phyloP scores from a whole-genome alignment of 2,888 invertebrate genomes.

The Eilema griseolum region DNA sequence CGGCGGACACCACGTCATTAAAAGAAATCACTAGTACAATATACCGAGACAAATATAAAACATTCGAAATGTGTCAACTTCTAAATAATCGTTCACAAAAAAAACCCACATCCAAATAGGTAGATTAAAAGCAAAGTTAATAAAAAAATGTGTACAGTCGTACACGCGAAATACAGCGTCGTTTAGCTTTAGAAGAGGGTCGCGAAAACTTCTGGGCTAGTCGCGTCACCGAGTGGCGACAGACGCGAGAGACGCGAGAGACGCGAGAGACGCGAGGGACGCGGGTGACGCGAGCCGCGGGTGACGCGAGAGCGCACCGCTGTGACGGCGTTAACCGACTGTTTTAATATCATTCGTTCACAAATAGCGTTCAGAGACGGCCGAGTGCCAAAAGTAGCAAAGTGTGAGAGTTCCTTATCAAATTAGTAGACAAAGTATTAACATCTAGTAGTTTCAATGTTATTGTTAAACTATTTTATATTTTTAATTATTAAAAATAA shows the following conservation, averaged over 20 bases:
- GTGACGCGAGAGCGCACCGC: not conserved
- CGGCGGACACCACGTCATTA: slow-evolving; percentile 68
- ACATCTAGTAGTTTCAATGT: slow-evolving; percentile 58
- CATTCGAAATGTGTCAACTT: slow-evolving; percentile 63
- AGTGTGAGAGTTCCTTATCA: slow-evolving; percentile 52
- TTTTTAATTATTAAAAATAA: slow-evolving; percentile 58
- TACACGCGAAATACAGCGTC: slow-evolving; percentile 63
- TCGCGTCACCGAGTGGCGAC: slow-evolving; percentile 23
- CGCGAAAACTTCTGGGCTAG: slow-evolving; percentile 64
- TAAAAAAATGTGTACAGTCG: slow-evolving; percentile 64
- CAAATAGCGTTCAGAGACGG: slow-evolving; percentile 68
- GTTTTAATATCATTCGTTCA: slow-evolving; percentile 55
- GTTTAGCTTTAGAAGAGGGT: slow-evolving; percentile 64
- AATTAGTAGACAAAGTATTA: slow-evolving; percentile 59
- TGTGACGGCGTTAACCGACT: slow-evolving; percentile 31
- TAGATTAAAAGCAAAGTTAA: slow-evolving; percentile 75
- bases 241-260: too few species aligned
- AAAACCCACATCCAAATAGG: slow-evolving; percentile 83
- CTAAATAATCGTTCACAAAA: slow-evolving; percentile 70
- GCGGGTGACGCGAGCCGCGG: too few species aligned
- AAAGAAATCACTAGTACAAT: slow-evolving; percentile 80
- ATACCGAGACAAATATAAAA: slow-evolving; percentile 63
- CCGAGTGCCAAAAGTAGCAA: slow-evolving; percentile 53
- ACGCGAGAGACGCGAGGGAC: too few species aligned
- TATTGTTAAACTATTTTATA: slow-evolving; percentile 59